phyloP scores from a whole-genome alignment of 2,113 vertebrate genomes.

The Phoxinus phoxinus region DNA sequence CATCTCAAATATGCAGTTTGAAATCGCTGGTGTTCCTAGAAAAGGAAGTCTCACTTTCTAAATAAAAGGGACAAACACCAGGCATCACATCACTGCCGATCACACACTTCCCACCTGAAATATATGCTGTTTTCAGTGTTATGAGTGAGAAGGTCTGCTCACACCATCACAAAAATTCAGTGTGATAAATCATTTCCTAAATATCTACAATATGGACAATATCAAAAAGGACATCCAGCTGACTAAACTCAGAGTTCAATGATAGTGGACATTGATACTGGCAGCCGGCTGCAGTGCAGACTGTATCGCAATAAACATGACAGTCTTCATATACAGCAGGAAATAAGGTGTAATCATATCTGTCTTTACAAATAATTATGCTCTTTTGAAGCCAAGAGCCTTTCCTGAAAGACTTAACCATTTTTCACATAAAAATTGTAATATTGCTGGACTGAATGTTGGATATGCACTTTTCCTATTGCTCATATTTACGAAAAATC shows the following conservation, averaged over 20 bases:
- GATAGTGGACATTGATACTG: neutral
- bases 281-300: slow-evolving; percentile 1
- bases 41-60: neutral
- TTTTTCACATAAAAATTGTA: neutral
- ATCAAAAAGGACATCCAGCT: neutral
- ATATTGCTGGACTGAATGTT: neutral
- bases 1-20: neutral
- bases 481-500: neutral
- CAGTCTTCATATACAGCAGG: slow-evolving; percentile 2
- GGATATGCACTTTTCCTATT: neutral
- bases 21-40: neutral
- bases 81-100: neutral
- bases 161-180: neutral
- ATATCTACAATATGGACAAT: neutral
- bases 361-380: neutral
- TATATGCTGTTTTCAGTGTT: no score
- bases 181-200: neutral
- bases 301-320: neutral
- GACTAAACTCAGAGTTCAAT: neutral
- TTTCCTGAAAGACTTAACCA: neutral
- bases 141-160: neutral
- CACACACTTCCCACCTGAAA: no score
- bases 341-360: neutral
- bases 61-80: neutral
- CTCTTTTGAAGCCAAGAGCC: neutral